Conservation (phyloP, 2,888 invertebrate species). For the Gryllus longicercus region DNA sequence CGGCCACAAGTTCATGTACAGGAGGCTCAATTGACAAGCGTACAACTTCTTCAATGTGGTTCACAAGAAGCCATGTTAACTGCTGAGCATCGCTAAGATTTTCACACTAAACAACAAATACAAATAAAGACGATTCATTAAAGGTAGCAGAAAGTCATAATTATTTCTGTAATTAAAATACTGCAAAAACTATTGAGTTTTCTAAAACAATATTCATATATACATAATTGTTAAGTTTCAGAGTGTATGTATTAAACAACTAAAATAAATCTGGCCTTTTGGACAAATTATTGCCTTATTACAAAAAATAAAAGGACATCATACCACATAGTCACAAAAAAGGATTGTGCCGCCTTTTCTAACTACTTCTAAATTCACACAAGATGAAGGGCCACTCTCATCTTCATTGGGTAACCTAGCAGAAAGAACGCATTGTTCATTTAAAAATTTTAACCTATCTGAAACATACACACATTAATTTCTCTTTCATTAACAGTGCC, state of each 20-base stretch:
- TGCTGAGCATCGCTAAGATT: conserved; percentile 69
- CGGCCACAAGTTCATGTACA: conserved; percentile 60
- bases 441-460: neutral
- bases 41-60: conserved; percentile 66
- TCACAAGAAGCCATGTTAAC: conserved; percentile 72
- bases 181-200: too few relatives aligned
- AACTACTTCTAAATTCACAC: conserved; percentile 61
- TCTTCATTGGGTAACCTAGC: conserved; percentile 1
- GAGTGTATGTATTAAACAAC: too few relatives aligned
- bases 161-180: too few relatives aligned
- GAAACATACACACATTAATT: neutral
- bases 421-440: neutral
- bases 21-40: conserved; percentile 62
- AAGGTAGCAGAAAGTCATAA: too few relatives aligned
- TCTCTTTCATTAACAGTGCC: neutral
- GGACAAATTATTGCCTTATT: too few relatives aligned
- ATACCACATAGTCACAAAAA: conserved; percentile 75
- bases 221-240: too few relatives aligned
- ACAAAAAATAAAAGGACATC: conserved; percentile 39
- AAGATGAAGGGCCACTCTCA: conserved; percentile 38
- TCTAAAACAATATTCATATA: too few relatives aligned
- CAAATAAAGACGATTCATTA: too few relatives aligned
- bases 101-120: conserved; percentile 54
- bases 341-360: conserved; percentile 66
- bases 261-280: too few relatives aligned